Conservation (phyloP, 2,797 vertebrate species). For the Epinephelus coioides region DNA sequence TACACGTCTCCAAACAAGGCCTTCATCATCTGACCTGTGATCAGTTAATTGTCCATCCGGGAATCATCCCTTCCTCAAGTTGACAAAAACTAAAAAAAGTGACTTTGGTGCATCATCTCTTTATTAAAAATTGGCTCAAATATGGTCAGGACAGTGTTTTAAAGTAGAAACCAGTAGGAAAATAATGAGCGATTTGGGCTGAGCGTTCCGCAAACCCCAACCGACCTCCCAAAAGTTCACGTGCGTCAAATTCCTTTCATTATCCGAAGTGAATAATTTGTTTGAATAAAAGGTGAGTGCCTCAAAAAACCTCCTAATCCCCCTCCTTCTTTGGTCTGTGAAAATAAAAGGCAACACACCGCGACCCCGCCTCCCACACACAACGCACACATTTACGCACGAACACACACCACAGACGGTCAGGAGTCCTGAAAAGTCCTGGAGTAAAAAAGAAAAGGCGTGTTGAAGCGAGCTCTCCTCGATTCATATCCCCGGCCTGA, state of each 20-base stretch:
- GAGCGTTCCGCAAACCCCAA: constrained; percentile 49
- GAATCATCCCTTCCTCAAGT: background rate
- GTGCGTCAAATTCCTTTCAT: constrained; percentile 81
- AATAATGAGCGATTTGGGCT: constrained; percentile 11
- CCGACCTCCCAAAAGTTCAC: constrained; percentile 64
- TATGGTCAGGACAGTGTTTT: background rate
- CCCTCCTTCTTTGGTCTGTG: constrained; percentile 66
- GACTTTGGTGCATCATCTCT: background rate
- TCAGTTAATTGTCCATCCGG: background rate
- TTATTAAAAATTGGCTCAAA: background rate
- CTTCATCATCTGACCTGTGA: background rate
- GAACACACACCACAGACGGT: constrained; percentile 25
- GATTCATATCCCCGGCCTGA: constrained; percentile 66
- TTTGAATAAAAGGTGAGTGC: constrained; percentile 82
- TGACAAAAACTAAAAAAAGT: too few species aligned
- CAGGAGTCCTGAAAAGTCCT: constrained; percentile 48
- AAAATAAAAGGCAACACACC: constrained; percentile 71
- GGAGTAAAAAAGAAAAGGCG: constrained; percentile 66
- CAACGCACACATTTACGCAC: constrained; percentile 16
- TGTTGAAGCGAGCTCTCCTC: constrained; percentile 68
- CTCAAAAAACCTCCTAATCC: constrained; percentile 73
- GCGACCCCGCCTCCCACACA: background rate
- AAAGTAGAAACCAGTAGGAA: background rate
- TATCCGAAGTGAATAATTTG: constrained; percentile 77
- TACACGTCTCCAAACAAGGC: background rate